Evolutionary conservation across 2,113 vertebrate genomes (phyloP).

Genomic region (Eclectus roratus): DNA sequence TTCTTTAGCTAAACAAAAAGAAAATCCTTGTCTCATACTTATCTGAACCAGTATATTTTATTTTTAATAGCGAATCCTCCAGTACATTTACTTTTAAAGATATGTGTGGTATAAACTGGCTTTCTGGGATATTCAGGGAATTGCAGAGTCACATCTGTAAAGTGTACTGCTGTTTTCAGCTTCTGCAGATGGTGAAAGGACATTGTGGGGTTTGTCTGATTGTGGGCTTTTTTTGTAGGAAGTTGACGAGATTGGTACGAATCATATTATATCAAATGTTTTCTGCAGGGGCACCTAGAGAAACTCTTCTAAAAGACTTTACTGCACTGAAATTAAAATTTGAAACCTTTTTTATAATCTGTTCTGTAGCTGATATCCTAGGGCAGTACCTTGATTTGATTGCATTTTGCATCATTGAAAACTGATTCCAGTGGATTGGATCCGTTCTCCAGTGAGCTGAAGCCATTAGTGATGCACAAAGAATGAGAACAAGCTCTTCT

Average conservation of each 20-base stretch:
- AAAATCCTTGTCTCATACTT: neutral
- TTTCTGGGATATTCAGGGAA: neutral
- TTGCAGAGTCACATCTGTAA: neutral
- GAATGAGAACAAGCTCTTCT: neutral
- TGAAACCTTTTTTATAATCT: constrained; percentile 1
- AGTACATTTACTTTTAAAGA: neutral
- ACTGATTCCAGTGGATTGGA: neutral
- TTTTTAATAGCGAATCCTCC: neutral
- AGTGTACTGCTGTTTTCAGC: neutral
- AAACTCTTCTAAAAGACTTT: neutral
- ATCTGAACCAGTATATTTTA: neutral
- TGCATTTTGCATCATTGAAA: constrained; percentile 26
- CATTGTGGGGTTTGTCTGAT: neutral
- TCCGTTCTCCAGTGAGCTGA: neutral
- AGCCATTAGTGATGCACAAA: neutral
- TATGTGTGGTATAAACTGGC: neutral
- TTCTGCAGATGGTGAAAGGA: neutral
- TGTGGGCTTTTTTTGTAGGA: neutral
- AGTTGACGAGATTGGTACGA: neutral
- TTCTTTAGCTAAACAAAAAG: neutral
- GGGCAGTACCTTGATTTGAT: constrained; percentile 14
- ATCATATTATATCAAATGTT: neutral
- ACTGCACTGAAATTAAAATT: constrained; percentile 16
- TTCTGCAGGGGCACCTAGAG: neutral
- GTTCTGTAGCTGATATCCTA: constrained; percentile 6